Base-by-base conservation (phyloP, 2,113 vertebrate species). In the Ceyx cyanopectus region DNA sequence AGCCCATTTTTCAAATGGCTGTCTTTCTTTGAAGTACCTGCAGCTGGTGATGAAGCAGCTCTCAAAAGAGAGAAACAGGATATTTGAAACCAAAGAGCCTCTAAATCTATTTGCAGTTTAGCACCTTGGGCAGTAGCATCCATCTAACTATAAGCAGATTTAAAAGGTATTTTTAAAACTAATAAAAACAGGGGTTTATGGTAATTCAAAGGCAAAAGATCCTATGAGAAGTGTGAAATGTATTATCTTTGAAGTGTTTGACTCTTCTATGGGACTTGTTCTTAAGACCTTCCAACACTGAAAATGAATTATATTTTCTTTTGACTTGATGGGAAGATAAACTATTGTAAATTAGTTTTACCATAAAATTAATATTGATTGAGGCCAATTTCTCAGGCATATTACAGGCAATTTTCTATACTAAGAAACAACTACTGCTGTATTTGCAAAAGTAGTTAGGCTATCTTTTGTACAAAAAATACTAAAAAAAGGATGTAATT, bases 21-120 rank as follows among this genome's bases (percentile, higher is more conserved):
- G n/a, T n/a, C n/a, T 97, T n/a, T 84, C 92, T 96, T 87, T 84
- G 81, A 95, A 93, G 79, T 72, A 92, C 72, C 30, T 94, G 48
- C 90, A 95, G 81, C 89, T 96, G 85, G 53, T 93, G 57, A 95
- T 90, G 82, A 92, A 74, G 85, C 41, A 84, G 22, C 16, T 82
- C 89, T 96, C 48, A 45, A 74, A 89, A 86, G 41, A 74, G 34
- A 76, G 62, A 69, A 92, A 46, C 16, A 92, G 14, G 58, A 34
- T 76, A 54, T 93, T 82, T 89, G 81, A 87, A 93, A 96, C 92
- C 50, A 96, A 95, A 90, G 57, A 81, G 37, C 21, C 41, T 85
- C 90, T 61, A 86, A 78, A 73, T 75, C 24, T 87, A 43, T 81
- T 72, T 85, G 41, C 27, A 62, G 51, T 58, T 90, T 62, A 67